Evolutionary conservation across 2,113 vertebrate species (phyloP), one percentile per base, ranked within the genome.

Genomic region (Osmerus eperlanus): DNA sequence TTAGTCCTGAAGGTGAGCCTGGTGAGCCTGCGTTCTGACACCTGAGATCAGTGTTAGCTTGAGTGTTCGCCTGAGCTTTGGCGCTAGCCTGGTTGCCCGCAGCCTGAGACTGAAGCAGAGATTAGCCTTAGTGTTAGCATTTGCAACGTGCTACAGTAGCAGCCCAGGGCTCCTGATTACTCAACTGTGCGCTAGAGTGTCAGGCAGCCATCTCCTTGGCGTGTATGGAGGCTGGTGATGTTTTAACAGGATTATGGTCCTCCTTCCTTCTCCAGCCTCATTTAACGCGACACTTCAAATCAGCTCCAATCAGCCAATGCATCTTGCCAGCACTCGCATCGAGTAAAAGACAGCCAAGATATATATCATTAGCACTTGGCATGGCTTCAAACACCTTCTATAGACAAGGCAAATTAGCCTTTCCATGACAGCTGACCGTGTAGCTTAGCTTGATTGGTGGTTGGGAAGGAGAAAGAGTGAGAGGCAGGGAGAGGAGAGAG

Each of bases 151-250:
- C 41, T 47, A 1, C 41, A 47, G 41, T 47, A 12, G 59, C 56
- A 41, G 70, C 58, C 62, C 16, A 19, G 16, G 53, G 28, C 62
- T 55, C 29, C 67, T 77, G 75, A 65, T 77, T 85, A 68, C 68
- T 41, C n/a, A 15, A 53, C 70, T 73, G 74, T 71, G 69, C 71
- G 68, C 13, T 63, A 65, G 54, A 75, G 68, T 56, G 73, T 76
- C 70, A 69, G 84, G 65, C 61, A 65, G 68, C 36, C 74, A 62
- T 81, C 73, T 68, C 53, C 18, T 82, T 65, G 55, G 55, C 70
- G 78, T 58, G 66, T 69, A 63, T 28, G 19, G 54, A 55, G 62
- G 59, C 47, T 8, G 68, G 11, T 25, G 67, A 71, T 12, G 66
- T 62, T 28, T 28, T 65, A 67, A 29, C 16, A 4, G 59, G 72